Base-by-base conservation (phyloP, 2,888 invertebrate species). In the Trachelus stipa region DNA sequence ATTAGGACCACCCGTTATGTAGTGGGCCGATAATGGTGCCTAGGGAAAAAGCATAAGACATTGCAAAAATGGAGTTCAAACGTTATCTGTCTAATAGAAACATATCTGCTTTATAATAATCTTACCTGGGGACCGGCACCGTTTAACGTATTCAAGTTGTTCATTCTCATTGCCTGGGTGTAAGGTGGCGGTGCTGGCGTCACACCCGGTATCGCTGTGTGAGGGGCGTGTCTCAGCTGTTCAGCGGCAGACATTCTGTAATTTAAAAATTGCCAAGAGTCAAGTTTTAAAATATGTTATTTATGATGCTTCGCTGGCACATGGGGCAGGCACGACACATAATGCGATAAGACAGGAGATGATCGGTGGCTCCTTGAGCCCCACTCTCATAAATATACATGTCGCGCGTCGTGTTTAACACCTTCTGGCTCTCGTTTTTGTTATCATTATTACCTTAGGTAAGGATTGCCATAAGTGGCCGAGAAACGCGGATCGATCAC, bases 401-500 rank as follows among this genome's bases (percentile, higher is more conserved):
- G 56, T 56, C 56, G 9, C 23, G 23, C 23, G 9, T 56, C 23
- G 0, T 23, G 23, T 9, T 56, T 23, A 23, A 23, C 6, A 15
- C 56, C 23, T 56, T 56, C 23, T 56, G 23, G 56, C 23, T 56
- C 56, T 56, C 23, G 56, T 56, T 56, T 23, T 56, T 56, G 23
- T 56, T 56, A 23, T 23, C 56, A 79, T 23, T 80, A 80, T 80
- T 94, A 95, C 88, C 97, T 93, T 82, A 97, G 92, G 91, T 97
- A 97, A 1, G 97, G 97, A 92, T 98, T 98, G 78, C 97, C 96
- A 88, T 98, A 98, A 11, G 97, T 96, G 68, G 98, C 97, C 76
- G 97, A 97, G 91, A 96, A 98, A 83, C 97, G 93, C 1, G 97
- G 97, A 91, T 97, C 97, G 37, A 97, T 95, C 35, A 88, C 88